Evolutionary conservation across 1,140 invertebrate species (phyloP).

Genomic region (Caerostris extrusa): DNA sequence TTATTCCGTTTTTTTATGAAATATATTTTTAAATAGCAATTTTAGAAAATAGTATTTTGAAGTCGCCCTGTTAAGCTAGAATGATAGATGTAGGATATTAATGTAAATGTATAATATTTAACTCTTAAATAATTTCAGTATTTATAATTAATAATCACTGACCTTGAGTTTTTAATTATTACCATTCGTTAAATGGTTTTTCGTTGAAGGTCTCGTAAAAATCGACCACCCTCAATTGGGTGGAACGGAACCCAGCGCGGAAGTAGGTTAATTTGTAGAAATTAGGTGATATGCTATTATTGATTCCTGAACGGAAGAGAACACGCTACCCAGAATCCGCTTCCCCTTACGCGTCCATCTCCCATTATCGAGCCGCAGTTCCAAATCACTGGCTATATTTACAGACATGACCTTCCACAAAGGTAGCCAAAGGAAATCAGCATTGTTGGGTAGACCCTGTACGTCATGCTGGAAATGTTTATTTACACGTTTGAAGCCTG

Average conservation of each 20-base stretch:
- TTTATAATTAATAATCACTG: too few species aligned
- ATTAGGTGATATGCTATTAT: not conserved
- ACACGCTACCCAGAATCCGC: not conserved
- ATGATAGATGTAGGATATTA: too few species aligned
- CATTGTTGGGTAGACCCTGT: not conserved
- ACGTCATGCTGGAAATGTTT: not conserved
- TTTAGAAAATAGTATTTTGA: too few species aligned
- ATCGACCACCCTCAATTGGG: too few species aligned
- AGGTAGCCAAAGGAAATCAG: not conserved
- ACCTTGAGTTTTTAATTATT: too few species aligned
- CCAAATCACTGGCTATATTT: conserved; percentile 25
- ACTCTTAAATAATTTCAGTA: too few species aligned
- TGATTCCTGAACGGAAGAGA: conserved; percentile 9
- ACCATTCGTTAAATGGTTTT: too few species aligned
- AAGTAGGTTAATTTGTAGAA: conserved; percentile 8
- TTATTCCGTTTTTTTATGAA: too few species aligned
- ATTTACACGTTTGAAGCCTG: not conserved
- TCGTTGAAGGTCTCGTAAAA: too few species aligned
- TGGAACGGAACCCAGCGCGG: not conserved
- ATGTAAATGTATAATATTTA: too few species aligned
- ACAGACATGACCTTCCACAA: conserved; percentile 24
- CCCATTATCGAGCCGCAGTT: conserved; percentile 29
- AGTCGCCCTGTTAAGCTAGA: too few species aligned
- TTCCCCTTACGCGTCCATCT: not conserved
- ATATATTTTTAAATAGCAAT: too few species aligned